phyloP scores from a whole-genome alignment of 2,888 invertebrate species.

The Acronicta alni region DNA sequence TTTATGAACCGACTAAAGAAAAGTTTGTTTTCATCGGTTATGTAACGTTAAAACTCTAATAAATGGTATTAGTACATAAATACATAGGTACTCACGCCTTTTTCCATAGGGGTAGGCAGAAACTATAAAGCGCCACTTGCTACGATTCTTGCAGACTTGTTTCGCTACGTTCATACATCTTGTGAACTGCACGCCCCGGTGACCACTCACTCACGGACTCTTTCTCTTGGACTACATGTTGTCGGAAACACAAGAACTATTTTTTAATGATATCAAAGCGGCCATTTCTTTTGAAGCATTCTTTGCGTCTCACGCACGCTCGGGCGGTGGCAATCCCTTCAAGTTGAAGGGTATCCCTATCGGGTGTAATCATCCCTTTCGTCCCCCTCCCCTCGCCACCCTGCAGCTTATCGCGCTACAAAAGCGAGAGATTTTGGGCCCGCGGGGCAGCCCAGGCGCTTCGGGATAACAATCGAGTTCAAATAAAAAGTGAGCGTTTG shows the following conservation, averaged over 20 bases:
- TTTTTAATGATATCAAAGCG: conserved; percentile 52
- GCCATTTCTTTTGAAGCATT: conserved; percentile 52
- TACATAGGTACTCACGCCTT: too few relatives aligned
- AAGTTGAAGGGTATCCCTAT: conserved; percentile 62
- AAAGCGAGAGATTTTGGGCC: conserved; percentile 39
- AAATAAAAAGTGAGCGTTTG: conserved; percentile 68
- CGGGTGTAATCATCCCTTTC: conserved; percentile 54
- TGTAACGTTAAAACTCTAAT: too few relatives aligned
- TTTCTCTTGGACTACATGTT: too few relatives aligned
- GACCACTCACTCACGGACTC: too few relatives aligned
- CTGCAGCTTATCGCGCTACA: conserved; percentile 64
- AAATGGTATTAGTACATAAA: too few relatives aligned
- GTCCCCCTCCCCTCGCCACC: conserved; percentile 17
- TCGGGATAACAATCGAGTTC: conserved; percentile 64
- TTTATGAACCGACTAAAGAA: too few relatives aligned
- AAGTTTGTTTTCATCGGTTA: too few relatives aligned
- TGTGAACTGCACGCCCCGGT: too few relatives aligned
- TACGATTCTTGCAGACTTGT: too few relatives aligned
- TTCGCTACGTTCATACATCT: too few relatives aligned
- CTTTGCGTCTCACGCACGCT: conserved; percentile 33
- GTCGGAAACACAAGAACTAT: conserved; percentile 41
- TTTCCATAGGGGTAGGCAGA: too few relatives aligned
- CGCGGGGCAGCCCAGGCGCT: conserved; percentile 38
- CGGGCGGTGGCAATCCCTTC: conserved; percentile 53
- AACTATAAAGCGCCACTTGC: too few relatives aligned